Evolutionary conservation across 2,797 vertebrate genomes (phyloP), one percentile per base, ranked within the genome.

Genomic region (Malurus leucopterus): DNA sequence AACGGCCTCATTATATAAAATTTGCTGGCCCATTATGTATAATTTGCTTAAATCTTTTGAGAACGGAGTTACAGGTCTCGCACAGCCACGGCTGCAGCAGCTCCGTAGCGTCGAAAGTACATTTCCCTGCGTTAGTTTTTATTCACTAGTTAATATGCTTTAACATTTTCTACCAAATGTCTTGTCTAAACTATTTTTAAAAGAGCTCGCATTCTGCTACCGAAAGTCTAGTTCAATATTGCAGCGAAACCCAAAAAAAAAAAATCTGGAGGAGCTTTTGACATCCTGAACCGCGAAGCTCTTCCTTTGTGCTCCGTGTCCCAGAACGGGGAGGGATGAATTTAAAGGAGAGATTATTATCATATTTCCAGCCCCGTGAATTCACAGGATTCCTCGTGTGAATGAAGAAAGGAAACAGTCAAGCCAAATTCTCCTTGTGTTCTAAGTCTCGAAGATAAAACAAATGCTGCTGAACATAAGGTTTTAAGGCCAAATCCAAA

Each of bases 401-500:
- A 95, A 84, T 63, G 94, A 90, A 92, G 91, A 91, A 95, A 92
- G 93, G 87, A 92, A 94, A 94, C 20, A 91, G 53, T 41, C 90
- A 87, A 92, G 90, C 93, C 91, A 93, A 94, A 87, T 90, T 75
- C 91, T 95, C 91, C 95, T 91, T 93, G 90, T 92, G 94, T 91
- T 95, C 93, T 43, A 24, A 93, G 94, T 91, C 90, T 92, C 15
- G 2, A 80, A 85, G 86, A 87, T 94, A 93, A 92, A 95, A 95
- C 90, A 92, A 95, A 94, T 91, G 93, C 95, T 95, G 91, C 93
- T 91, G 93, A 90, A 95, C 94, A 95, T 94, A 95, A 93, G 94
- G 90, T 94, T 95, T 94, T 95, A 95, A 95, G 94, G 94, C 94
- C 93, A 94, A 95, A 85, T 65, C 93, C 88, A 85, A 95, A 95